A percentile compares a stretch with the other conserved stretches of the same genome.
Evolutionary conservation across 2,888 invertebrate species (phyloP).

Genomic region (Chymomyza procnemis): DNA sequence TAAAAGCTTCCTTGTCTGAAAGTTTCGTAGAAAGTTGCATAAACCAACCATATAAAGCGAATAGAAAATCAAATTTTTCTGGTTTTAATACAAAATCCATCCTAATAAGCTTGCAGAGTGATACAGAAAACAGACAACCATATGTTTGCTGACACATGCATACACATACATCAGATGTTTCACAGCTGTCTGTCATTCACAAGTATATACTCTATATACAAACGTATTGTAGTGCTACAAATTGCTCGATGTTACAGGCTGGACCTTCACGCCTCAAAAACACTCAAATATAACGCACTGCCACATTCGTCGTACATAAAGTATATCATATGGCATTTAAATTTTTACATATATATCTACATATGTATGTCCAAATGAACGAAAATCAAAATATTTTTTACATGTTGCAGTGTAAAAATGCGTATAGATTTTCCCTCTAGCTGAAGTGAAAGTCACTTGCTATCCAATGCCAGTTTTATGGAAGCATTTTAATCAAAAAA

Average conservation of each 20-base stretch:
- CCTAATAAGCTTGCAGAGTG: not conserved
- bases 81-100: not conserved
- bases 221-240: not conserved
- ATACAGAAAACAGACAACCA: not conserved
- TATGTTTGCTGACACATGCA: not conserved
- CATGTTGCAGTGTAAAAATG: slow-evolving; percentile 43
- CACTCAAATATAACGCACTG: not conserved
- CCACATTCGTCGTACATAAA: slow-evolving; percentile 4
- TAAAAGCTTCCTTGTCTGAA: not conserved
- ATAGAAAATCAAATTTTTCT: not conserved
- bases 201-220: too few species aligned
- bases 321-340: slow-evolving; percentile 18
- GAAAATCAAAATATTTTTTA: slow-evolving; percentile 13
- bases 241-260: not conserved
- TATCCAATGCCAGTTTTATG: not conserved
- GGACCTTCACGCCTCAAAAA: not conserved
- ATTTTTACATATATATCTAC: not conserved
- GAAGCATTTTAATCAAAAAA: not conserved
- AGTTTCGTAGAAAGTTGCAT: too few species aligned
- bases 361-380: not conserved
- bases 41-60: not conserved
- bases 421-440: slow-evolving; percentile 48
- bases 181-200: too few species aligned
- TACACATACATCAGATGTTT: not conserved
- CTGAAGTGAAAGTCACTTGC: slow-evolving; percentile 60